phyloP scores from a whole-genome alignment of 2,888 invertebrate species.

The Lacanobia oleracea region DNA sequence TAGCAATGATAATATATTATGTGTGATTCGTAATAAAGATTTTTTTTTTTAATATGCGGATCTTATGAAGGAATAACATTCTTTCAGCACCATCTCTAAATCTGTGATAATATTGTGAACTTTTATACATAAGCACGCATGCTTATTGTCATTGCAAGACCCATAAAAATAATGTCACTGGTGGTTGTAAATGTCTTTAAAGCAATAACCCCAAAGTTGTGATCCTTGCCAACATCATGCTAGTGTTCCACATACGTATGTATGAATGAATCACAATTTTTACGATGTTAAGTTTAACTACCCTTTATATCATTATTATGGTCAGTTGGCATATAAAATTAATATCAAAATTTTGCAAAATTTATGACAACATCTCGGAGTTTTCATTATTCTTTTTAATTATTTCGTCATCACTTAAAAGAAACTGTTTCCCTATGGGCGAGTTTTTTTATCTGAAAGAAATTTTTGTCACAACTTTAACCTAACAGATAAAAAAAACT shows the following conservation, averaged over 20 bases:
- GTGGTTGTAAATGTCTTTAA: constrained; percentile 73
- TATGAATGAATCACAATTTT: constrained; percentile 47
- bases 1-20: no score
- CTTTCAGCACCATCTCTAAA: no score
- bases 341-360: constrained; percentile 29
- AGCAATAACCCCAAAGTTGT: constrained; percentile 71
- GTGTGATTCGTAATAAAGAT: no score
- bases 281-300: constrained; percentile 45
- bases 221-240: constrained; percentile 64
- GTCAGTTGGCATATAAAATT: constrained; percentile 32
- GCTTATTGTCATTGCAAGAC: not conserved
- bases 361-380: constrained; percentile 17
- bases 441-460: no score
- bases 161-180: constrained; percentile 4
- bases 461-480: no score
- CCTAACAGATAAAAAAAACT: no score
- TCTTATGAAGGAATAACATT: no score
- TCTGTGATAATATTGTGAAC: no score
- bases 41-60: no score
- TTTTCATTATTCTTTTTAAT: not conserved
- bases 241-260: constrained; percentile 51
- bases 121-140: no score
- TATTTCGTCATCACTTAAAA: not conserved
- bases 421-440: not conserved
- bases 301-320: constrained; percentile 34